Evolutionary conservation across 2,113 vertebrate genomes (phyloP), one percentile per base, ranked within the genome.

Genomic region (Xyrauchen texanus): DNA sequence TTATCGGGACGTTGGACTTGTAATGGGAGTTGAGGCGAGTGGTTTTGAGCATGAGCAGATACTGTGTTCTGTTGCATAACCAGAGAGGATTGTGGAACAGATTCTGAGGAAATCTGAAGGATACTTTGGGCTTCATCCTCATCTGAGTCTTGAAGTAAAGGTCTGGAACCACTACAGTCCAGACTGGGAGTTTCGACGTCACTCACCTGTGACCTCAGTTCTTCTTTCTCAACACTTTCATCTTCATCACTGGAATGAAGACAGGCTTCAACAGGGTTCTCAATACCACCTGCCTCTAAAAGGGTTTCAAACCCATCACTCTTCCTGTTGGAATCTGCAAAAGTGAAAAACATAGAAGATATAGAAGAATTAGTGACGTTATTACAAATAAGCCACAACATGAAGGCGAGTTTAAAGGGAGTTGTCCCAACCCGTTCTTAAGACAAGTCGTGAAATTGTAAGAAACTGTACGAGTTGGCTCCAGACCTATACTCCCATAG

Each of bases 161-260:
- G 98, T 73, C 95, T 92, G 78, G 96, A 98, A 4, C 98, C 97
- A 0, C 96, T 97, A 90, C 93, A 94, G 82, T 98, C 96, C 16
- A 94, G 88, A 46, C 91, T 86, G 6, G 92, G 93, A 4, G 86
- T 90, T 47, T 95, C 92, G 60, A 69, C 79, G 69, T 62, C 87
- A 67, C 2, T 88, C 84, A n/a, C 82, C 58, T 15, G 70, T 21
- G 7, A 51, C 60, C 95, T 94, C 15, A 93, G 94, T 68, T 94
- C 93, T 4, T 9, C 71, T 1, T 44, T 47, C 16, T 69, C 76
- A 34, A 82, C 76, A 4, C 83, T 34, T 34, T 34, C 21, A 34
- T 34, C 96, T 52, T 96, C 98, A 53, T 98, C 97, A 0, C 96
- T 99, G 88, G 97, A 98, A 86, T 99, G 96, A 86, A 95, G 91